Conservation (phyloP, 2,797 vertebrate genomes). For the Falco berigora region DNA sequence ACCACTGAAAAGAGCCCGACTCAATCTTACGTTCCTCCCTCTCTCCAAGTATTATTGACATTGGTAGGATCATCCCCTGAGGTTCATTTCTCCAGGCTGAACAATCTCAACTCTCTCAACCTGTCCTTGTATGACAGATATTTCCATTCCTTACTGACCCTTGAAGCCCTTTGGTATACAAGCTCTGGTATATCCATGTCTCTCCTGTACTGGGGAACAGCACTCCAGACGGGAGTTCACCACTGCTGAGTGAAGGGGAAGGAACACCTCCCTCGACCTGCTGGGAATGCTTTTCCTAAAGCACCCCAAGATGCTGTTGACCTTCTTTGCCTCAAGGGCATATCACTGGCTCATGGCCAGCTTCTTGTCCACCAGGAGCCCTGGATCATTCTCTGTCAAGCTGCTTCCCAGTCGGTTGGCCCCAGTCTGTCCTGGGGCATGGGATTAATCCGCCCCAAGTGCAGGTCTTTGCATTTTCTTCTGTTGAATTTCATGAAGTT, state of each 20-base stretch:
- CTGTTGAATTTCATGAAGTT: neutral
- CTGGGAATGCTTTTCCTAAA: no score
- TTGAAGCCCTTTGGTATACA: neutral
- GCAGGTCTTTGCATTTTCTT: neutral
- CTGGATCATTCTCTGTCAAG: neutral
- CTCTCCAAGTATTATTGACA: neutral
- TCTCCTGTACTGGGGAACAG: no score
- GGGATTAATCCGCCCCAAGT: neutral
- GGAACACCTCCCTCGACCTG: no score
- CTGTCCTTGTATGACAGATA: neutral
- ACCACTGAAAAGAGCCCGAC: no score
- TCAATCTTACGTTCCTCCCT: no score
- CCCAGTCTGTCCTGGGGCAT: neutral
- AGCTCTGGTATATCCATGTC: neutral
- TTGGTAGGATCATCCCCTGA: neutral
- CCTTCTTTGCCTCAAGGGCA: neutral
- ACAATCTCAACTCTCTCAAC: neutral
- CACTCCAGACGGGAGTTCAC: no score
- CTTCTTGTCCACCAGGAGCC: neutral
- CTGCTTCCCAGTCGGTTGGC: neutral
- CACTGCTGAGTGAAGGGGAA: no score
- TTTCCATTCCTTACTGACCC: neutral
- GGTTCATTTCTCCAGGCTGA: neutral
- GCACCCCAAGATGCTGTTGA: neutral
- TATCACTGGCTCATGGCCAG: neutral